phyloP scores from a whole-genome alignment of 2,888 invertebrate species.

The Epistrophe eligans region DNA sequence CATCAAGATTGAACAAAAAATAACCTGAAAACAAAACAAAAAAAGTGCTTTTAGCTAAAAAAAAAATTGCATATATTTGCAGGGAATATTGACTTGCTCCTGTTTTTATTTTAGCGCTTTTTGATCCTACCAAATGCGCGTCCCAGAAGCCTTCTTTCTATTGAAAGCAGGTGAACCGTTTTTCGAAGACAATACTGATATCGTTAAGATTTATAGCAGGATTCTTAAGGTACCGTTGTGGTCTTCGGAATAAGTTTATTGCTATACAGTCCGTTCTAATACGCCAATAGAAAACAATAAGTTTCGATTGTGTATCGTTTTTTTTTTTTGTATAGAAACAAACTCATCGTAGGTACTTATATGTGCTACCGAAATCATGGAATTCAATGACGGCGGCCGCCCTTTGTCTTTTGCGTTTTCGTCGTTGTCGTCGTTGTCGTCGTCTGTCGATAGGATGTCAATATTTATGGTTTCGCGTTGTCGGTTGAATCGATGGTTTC shows the following conservation, averaged over 20 bases:
- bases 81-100: slow-evolving; percentile 44
- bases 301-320: slow-evolving; percentile 59
- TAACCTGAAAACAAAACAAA: slow-evolving; percentile 1
- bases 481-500: slow-evolving; percentile 9
- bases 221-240: slow-evolving; percentile 69
- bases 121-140: neutral
- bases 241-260: slow-evolving; percentile 55
- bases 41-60: slow-evolving; percentile 11
- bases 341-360: slow-evolving; percentile 14
- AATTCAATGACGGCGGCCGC: slow-evolving; percentile 70
- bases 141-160: slow-evolving; percentile 30
- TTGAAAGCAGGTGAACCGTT: slow-evolving; percentile 69
- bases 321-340: neutral
- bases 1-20: slow-evolving; percentile 2
- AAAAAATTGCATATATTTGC: slow-evolving; percentile 45
- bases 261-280: slow-evolving; percentile 61
- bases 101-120: slow-evolving; percentile 17
- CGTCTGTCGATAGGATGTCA: slow-evolving; percentile 56
- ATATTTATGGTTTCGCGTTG: slow-evolving; percentile 69
- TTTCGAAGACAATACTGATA: slow-evolving; percentile 73
- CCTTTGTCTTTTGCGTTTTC: slow-evolving; percentile 38
- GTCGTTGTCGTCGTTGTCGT: slow-evolving; percentile 10
- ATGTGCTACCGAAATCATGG: slow-evolving; percentile 67
- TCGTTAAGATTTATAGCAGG: slow-evolving; percentile 74
- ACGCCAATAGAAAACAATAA: slow-evolving; percentile 73